Conservation (phyloP, 2,797 vertebrate species). For the Tinamus major region DNA sequence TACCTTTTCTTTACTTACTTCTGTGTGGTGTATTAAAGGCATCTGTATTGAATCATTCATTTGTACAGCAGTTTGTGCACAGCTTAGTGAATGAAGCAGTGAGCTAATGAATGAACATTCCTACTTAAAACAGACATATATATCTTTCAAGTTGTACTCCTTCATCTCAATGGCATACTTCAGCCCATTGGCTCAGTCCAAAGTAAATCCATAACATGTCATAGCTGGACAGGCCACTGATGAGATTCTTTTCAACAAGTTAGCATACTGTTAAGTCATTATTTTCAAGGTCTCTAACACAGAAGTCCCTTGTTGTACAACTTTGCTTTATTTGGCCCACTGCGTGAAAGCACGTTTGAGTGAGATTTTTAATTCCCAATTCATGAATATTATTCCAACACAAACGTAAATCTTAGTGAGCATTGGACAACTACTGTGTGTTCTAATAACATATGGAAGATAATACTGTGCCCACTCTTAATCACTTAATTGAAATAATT, state of each 20-base stretch:
- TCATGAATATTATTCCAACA: slow-evolving; percentile 69
- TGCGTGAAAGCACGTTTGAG: slow-evolving; percentile 62
- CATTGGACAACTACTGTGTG: slow-evolving; percentile 9
- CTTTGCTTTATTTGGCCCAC: slow-evolving; percentile 73
- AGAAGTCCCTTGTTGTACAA: slow-evolving; percentile 71
- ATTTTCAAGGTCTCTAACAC: slow-evolving; percentile 68
- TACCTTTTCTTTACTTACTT: not conserved
- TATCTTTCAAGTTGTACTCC: slow-evolving; percentile 77
- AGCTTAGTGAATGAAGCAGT: slow-evolving; percentile 57
- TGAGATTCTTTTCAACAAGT: slow-evolving; percentile 73
- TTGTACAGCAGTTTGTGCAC: slow-evolving; percentile 7
- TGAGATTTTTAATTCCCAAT: slow-evolving; percentile 58
- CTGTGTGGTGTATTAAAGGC: not conserved
- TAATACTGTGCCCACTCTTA: slow-evolving; percentile 37
- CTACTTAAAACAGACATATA: slow-evolving; percentile 69
- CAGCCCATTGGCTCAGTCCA: slow-evolving; percentile 58
- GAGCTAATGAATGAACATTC: slow-evolving; percentile 64
- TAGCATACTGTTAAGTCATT: slow-evolving; percentile 71
- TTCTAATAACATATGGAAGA: slow-evolving; percentile 22
- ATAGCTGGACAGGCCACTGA: slow-evolving; percentile 67
- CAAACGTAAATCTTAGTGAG: slow-evolving; percentile 53
- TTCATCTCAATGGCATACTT: slow-evolving; percentile 56
- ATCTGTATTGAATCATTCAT: slow-evolving; percentile 33
- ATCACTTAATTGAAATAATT: slow-evolving; percentile 49
- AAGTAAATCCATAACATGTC: slow-evolving; percentile 73